phyloP scores from a whole-genome alignment of 2,797 vertebrate species.

The Scomberomorus guttatus region DNA sequence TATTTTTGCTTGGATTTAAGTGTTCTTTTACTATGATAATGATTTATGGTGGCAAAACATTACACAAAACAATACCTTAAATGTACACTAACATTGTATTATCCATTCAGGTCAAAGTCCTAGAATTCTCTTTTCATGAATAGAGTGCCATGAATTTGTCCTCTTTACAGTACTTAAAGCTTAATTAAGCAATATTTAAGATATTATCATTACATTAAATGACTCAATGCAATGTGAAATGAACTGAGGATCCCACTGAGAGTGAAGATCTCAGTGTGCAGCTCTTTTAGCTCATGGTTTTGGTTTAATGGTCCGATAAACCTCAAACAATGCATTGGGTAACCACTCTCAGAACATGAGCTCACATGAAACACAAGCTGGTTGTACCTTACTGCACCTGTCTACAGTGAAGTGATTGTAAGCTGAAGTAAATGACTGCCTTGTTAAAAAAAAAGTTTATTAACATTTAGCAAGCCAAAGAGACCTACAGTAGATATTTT shows the following conservation, averaged over 20 bases:
- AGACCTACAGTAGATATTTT: not conserved
- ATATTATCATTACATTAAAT: slow-evolving; percentile 7
- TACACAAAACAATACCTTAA: slow-evolving; percentile 16
- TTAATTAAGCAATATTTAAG: not conserved
- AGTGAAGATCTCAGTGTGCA: not conserved
- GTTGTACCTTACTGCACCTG: not conserved
- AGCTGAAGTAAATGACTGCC: slow-evolving; percentile 2
- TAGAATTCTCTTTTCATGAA: not conserved
- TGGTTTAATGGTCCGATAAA: not conserved
- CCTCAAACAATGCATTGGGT: not conserved
- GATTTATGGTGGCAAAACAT: slow-evolving; percentile 40
- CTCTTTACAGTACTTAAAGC: not conserved
- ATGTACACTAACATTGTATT: not conserved
- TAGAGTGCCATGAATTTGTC: not conserved
- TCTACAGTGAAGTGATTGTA: not conserved
- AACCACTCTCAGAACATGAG: not conserved
- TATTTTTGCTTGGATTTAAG: slow-evolving; percentile 38
- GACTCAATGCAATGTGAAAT: not conserved
- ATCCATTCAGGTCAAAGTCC: slow-evolving; percentile 19
- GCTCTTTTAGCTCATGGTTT: slow-evolving; percentile 7
- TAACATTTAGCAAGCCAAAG: not conserved
- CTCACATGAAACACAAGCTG: not conserved
- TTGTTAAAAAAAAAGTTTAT: not conserved
- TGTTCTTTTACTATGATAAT: slow-evolving; percentile 40
- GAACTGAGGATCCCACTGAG: not conserved